Base-by-base conservation (phyloP, 1,140 invertebrate genomes). In the Sweltsa coloradensis region DNA sequence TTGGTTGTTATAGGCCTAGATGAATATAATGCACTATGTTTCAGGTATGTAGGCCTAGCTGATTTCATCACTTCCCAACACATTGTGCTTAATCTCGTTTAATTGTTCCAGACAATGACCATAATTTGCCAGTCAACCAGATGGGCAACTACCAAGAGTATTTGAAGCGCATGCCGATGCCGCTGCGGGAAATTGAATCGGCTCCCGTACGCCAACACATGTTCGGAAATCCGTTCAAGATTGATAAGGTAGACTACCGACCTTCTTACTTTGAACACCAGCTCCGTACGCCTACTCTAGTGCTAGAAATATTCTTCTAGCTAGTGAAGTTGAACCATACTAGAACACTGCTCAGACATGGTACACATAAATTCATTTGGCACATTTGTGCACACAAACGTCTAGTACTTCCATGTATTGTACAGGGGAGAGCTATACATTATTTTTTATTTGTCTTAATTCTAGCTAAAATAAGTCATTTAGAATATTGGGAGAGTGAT, bases 91-190 rank as follows among this genome's bases (percentile, higher is more conserved):
- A 18, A 31, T 46, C 36, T 42, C 43, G 23, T 45, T 46, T 43
- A 21, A 52, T 21, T 51, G 48, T 55, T 62, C 4, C 55, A 76
- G 94, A 98, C 69, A 83, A 84, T 51, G 74, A 89, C 9, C 93
- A 97, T 65, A 93, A 86, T 50, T 82, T 96, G 73, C 92, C 94
- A 2, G 88, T 98, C 18, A 81, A 88, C 39, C 91, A 97, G 66
- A 98, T 99, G 95, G 94, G 94, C 56, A 97, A 98, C 71, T 99
- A 97, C 67, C 93, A 97, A 67, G 93, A 97, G 65, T 97, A 97
- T 64, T 70, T 97, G 24, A 97, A 97, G 69, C 81, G 88, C 40
- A 85, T 89, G 74, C 86, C 89, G 41, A 85, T 88, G 26, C 89
- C 89, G 31, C 68, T 99, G 24, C 69, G 93, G 34, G 93, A 97